Evolutionary conservation across 2,888 invertebrate species (phyloP), one percentile per base, ranked within the genome.

Genomic region (Tetragonisca angustula): DNA sequence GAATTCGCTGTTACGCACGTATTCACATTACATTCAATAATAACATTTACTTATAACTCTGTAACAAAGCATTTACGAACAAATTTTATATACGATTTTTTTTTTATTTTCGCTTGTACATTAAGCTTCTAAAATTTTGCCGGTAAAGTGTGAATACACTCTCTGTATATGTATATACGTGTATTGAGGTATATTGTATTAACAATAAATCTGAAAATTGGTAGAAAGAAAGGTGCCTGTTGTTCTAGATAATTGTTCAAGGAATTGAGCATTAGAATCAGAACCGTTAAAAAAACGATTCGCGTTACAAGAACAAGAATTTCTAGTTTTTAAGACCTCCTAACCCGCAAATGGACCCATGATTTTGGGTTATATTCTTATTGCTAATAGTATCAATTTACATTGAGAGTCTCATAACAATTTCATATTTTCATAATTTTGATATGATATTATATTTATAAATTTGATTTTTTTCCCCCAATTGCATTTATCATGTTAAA

Each of bases 271-370:
- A 59, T 73, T 49, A 27, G 50, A 72, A 69, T 79, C 19, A 32
- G 54, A 49, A 71, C 67, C 61, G 32, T 56, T 19, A 5, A 27
- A 81, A 43, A 52, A 82, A 74, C 69, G 65, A 19, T 61, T 71
- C 71, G 19, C n/a, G 61, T 17, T 80, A 79, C 17, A 68, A 80
- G 81, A 81, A 68, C 54, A 54, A 24, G 68, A 81, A 74, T 76
- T 79, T 69, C 76, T 59, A 74, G 64, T 36, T 69, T 56, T 76
- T 68, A 59, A 61, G 70, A 73, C 36, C 70, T 65, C 68, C 80
- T 86, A 82, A 81, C 70, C 27, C 81, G 79, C 81, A 78, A 90
- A 73, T 90, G 89, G 89, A 89, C 90, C 88, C 89, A 81, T 88
- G 81, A 88, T 87, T 83, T 62, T 62, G 88, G 87, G 85, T 88